These are phyloP conservation scores for Caenorhabditis drosophilae DNA, from an alignment of 2,888 invertebrate species.

Conservation along the genomic window DNA sequence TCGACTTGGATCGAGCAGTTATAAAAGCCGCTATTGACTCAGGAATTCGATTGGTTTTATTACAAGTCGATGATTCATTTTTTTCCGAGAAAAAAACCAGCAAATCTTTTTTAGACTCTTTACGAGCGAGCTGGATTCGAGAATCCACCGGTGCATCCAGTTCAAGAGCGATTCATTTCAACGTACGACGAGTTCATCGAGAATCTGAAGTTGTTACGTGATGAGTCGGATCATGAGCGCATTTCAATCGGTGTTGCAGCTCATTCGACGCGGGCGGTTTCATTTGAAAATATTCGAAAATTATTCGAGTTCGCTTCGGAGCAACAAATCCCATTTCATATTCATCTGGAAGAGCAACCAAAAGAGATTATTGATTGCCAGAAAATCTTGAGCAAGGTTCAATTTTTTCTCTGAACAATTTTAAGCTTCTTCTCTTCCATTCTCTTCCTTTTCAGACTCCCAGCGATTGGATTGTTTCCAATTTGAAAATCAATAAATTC, in stretches of 20 bases:
- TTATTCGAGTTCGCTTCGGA: constrained; percentile 47
- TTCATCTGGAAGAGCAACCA: constrained; percentile 68
- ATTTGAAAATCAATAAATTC: constrained; percentile 29
- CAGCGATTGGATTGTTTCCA: constrained; percentile 44
- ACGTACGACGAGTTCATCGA: constrained; percentile 51
- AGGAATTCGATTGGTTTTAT: constrained; percentile 62
- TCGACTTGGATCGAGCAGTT: constrained; percentile 61
- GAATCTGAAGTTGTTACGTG: constrained; percentile 40
- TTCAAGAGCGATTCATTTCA: constrained; percentile 55
- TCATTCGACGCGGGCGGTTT: constrained; percentile 66
- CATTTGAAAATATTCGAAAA: constrained; percentile 39
- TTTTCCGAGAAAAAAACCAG: not conserved
- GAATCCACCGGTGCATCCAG: constrained; percentile 44
- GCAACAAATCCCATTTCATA: constrained; percentile 60
- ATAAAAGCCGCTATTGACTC: constrained; percentile 61
- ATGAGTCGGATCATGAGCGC: constrained; percentile 12
- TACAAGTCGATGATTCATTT: constrained; percentile 29
- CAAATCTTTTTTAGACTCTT: constrained; percentile 50
- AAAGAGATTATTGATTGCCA: constrained; percentile 59
- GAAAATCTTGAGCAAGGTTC: not conserved
- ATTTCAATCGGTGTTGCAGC: constrained; percentile 54
- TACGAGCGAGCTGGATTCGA: constrained; percentile 63
- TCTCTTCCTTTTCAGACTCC: constrained; percentile 30
- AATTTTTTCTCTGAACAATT: too few species aligned
- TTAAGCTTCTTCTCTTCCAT: too few species aligned